Base-by-base conservation (phyloP, 2,888 invertebrate species). In the Crioceris asparagi region DNA sequence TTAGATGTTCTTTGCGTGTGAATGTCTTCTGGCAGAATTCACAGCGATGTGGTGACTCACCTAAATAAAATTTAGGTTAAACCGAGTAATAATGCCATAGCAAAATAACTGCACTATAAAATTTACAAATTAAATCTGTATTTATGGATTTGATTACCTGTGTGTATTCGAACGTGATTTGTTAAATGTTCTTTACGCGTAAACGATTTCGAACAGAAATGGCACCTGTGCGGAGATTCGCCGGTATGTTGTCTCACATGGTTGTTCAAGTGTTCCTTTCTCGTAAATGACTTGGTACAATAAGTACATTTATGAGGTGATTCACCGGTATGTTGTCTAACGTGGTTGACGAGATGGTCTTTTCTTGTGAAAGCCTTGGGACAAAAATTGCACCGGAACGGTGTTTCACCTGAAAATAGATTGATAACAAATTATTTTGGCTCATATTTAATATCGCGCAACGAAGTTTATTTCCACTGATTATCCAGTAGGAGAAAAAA, bases 231-330 rank as follows among this genome's bases (percentile, higher is more conserved):
- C 41, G 86, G 86, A 50, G 86, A 85, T 65, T 87, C 87, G 54
- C 86, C 86, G 29, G 86, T 86, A 64, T 87, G 87, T 61, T 86
- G 86, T 36, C 86, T 74, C 61, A 86, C 83, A 66, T 87, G 86
- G 66, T 85, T 84, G 52, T 81, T 83, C 47, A 86, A 70, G 62
- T 86, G 85, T 64, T 84, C 84, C 65, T 83, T 82, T 53, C 82
- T 71, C 17, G 82, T 82, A 65, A 83, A 83, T 38, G 81, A 79
- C 62, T 83, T 82, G 38, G 81, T 77, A 64, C 83, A 83, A 65
- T 73, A 82, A 46, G 78, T 76, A 62, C 81, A 82, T 62, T 79
- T 79, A 67, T 81, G 80, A 16, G 82, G 81, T 15, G 81, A 79
- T 62, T 85, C 85, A 7, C 70, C 71, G 29, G 72, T 72, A 56